Percentiles rank a stretch among this genome's conserved stretches.
Conservation (phyloP, 2,888 invertebrate genomes). For the Elysia crispata region DNA sequence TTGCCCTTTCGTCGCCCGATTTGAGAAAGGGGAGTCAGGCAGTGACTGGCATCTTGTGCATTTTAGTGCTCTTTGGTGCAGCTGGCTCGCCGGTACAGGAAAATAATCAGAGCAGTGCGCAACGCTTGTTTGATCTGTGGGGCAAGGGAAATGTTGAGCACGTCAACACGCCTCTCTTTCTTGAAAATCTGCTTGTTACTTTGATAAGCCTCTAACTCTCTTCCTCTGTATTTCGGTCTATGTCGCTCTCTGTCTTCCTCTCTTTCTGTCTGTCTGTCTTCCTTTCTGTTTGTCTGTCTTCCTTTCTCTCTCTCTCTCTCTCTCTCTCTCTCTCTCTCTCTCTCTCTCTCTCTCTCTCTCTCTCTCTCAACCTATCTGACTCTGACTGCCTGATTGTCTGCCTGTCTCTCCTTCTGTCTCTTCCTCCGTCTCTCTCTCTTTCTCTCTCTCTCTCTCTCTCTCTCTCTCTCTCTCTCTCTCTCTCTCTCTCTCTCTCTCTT, state of each 20-base stretch:
- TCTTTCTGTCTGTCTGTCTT: neutral
- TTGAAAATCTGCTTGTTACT: too few relatives aligned
- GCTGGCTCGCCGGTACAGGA: too few relatives aligned
- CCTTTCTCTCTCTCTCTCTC: conserved; percentile 24
- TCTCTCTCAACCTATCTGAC: neutral
- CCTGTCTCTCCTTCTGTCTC: neutral
- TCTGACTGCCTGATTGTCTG: neutral
- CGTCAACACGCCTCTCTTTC: too few relatives aligned
- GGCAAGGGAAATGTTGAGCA: too few relatives aligned
- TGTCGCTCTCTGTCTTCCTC: neutral
- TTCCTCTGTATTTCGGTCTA: too few relatives aligned
- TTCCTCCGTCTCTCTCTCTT: neutral
- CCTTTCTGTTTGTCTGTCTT: conserved; percentile 24
- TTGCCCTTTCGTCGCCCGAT: too few relatives aligned
- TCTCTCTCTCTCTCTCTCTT: conserved; percentile 31
- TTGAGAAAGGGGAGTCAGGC: too few relatives aligned
- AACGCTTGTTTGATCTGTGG: too few relatives aligned
- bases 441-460: conserved; percentile 7
- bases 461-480: conserved; percentile 9
- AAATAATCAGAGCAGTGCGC: too few relatives aligned
- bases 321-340: conserved; percentile 38
- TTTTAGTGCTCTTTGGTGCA: too few relatives aligned
- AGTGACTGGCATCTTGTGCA: too few relatives aligned
- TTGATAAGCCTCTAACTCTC: too few relatives aligned
- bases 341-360: conserved; percentile 31